Conservation (phyloP, 2,888 invertebrate genomes). For the Spodoptera exigua region DNA sequence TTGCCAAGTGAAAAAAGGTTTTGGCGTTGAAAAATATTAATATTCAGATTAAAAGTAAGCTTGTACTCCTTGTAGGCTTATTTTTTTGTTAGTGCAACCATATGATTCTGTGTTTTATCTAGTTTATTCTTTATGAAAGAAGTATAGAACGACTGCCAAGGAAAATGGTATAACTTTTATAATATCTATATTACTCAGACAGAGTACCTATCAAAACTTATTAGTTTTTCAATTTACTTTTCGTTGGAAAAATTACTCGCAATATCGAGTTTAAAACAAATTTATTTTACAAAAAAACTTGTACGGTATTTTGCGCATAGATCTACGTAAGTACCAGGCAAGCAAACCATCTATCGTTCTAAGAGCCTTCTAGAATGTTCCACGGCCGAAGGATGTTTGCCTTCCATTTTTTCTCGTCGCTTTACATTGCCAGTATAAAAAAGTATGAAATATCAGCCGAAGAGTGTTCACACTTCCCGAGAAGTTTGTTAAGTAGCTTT, state of each 20-base stretch:
- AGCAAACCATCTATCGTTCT: constrained; percentile 42
- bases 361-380: constrained; percentile 41
- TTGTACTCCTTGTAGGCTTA: no score
- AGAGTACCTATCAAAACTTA: no score
- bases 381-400: constrained; percentile 45
- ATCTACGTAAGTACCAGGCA: constrained; percentile 41
- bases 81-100: no score
- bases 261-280: not conserved
- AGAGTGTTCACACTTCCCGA: constrained; percentile 42
- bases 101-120: no score
- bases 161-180: no score
- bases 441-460: constrained; percentile 54
- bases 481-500: constrained; percentile 36
- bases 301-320: constrained; percentile 25
- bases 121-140: no score
- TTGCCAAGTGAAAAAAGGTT: constrained; percentile 57
- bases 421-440: constrained; percentile 33
- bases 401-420: constrained; percentile 52
- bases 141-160: no score
- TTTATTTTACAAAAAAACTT: constrained; percentile 21
- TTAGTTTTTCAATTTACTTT: no score
- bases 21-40: constrained; percentile 36
- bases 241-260: no score
- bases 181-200: no score
- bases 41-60: no score